These are phyloP conservation scores for Tigriopus californicus DNA, from an alignment of 2,888 invertebrate genomes.

Conservation along the genomic window DNA sequence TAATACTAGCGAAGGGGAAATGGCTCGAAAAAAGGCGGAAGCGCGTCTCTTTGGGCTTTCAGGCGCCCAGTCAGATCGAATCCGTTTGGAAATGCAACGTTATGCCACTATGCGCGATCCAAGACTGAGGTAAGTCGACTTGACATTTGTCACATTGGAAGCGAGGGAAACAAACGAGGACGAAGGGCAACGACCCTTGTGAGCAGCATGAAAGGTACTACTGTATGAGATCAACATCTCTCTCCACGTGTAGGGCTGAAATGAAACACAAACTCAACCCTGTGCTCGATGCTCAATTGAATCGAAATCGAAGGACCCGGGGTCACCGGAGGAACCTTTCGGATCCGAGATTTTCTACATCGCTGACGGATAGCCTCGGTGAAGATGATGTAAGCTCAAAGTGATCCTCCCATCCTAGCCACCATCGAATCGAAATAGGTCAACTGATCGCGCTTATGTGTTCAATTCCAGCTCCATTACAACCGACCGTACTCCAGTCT, in stretches of 20 bases:
- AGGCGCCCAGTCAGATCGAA: conserved; percentile 13
- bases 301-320: conserved; percentile 21
- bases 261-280: conserved; percentile 16
- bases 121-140: conserved; percentile 9
- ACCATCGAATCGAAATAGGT: neutral
- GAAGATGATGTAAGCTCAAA: conserved; percentile 11
- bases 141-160: too few species aligned
- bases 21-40: conserved; percentile 10
- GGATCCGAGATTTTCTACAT: conserved; percentile 31
- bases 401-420: too few species aligned
- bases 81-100: conserved; percentile 14
- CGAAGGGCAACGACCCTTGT: too few species aligned
- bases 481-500: conserved; percentile 10
- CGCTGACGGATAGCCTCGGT: conserved; percentile 13
- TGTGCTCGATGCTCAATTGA: conserved; percentile 14
- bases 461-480: neutral
- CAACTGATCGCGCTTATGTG: neutral
- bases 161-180: too few species aligned
- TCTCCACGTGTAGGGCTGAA: conserved; percentile 11
- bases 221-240: too few species aligned
- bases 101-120: conserved; percentile 15
- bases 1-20: conserved; percentile 1
- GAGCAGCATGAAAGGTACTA: too few species aligned
- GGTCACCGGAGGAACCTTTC: conserved; percentile 35
- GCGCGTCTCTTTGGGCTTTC: conserved; percentile 7